Percentiles rank a stretch among this genome's conserved stretches.
These are phyloP conservation scores for Lindbergichthys nudifrons DNA, from an alignment of 2,797 vertebrate genomes.

Conservation along the genomic window DNA sequence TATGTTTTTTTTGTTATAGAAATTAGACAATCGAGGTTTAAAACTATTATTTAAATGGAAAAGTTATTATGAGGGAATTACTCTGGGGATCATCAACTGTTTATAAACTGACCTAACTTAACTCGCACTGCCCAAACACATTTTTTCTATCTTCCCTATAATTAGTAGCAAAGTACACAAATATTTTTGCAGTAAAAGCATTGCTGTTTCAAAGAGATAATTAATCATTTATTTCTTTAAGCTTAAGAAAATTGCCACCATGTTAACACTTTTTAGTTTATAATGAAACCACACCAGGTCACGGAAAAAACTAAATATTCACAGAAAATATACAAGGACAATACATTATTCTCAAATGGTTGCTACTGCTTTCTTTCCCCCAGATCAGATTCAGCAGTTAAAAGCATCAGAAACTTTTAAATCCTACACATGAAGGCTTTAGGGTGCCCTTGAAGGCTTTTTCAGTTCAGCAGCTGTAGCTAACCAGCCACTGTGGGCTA, in stretches of 20 bases:
- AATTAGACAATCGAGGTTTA: neutral
- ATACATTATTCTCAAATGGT: neutral
- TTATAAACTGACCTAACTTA: constrained; percentile 4
- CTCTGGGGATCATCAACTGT: constrained; percentile 5
- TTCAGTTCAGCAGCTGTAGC: constrained; percentile 25
- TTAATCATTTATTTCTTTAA: neutral
- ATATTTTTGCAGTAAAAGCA: constrained; percentile 9
- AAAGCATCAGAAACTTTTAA: constrained; percentile 30
- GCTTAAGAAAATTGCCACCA: neutral
- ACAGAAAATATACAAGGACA: neutral
- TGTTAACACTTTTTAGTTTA: neutral
- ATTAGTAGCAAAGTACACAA: neutral
- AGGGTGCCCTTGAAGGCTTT: constrained; percentile 19
- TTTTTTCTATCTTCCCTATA: neutral
- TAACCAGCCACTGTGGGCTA: constrained; percentile 12
- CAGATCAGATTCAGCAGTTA: neutral
- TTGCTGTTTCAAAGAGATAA: constrained; percentile 5
- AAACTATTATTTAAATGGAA: neutral
- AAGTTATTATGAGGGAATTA: neutral
- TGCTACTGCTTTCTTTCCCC: neutral
- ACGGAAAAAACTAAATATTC: neutral
- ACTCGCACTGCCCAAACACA: neutral
- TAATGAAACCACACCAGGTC: neutral
- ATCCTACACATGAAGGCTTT: constrained; percentile 22
- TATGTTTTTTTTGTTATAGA: constrained; percentile 1